These are phyloP conservation scores for Cyanoderma ruficeps DNA, from an alignment of 2,113 vertebrate species.

Conservation along the genomic window DNA sequence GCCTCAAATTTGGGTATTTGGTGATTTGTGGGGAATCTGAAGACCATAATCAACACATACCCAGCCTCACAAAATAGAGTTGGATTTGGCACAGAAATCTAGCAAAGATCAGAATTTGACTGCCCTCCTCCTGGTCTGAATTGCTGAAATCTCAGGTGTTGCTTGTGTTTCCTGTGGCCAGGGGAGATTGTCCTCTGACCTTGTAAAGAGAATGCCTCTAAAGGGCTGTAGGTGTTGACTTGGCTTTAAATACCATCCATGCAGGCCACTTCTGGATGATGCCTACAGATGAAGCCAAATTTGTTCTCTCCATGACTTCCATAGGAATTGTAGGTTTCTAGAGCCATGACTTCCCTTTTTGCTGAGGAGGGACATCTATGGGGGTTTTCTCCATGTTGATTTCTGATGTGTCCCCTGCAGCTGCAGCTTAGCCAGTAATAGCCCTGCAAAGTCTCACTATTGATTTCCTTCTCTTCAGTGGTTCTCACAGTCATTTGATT, in stretches of 20 bases:
- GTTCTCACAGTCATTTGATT: neutral
- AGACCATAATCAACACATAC: neutral
- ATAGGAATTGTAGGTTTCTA: neutral
- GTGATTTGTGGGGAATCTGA: neutral
- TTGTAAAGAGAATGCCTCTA: neutral
- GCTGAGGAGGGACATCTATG: neutral
- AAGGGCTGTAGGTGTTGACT: neutral
- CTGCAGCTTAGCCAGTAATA: neutral
- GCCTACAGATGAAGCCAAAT: neutral
- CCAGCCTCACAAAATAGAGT: neutral
- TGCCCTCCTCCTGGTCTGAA: neutral
- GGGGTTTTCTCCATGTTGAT: neutral
- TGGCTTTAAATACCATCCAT: neutral
- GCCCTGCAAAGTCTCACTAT: neutral
- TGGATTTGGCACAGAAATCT: neutral
- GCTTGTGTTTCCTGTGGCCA: neutral
- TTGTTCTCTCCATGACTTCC: neutral
- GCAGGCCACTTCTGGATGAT: neutral
- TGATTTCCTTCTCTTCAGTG: neutral
- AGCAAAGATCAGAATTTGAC: neutral
- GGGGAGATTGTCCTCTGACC: neutral
- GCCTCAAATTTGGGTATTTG: neutral
- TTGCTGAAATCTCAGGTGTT: neutral
- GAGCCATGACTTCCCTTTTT: neutral
- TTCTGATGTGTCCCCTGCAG: neutral